Evolutionary conservation across 2,888 invertebrate genomes (phyloP).

Genomic region (Disparrhopalites patrizii): DNA sequence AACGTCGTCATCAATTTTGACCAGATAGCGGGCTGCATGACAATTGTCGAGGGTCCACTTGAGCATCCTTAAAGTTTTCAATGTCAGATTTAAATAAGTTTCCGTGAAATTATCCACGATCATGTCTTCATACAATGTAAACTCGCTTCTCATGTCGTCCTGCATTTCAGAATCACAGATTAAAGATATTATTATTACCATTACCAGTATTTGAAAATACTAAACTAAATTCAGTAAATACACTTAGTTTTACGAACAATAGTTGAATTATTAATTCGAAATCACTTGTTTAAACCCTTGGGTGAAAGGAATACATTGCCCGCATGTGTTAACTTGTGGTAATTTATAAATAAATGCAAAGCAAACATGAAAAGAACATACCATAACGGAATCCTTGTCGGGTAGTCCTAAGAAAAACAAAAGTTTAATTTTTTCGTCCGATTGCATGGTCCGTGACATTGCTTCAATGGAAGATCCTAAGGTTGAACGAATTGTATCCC

Average conservation of each 20-base stretch:
- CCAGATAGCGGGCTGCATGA: constrained; percentile 41
- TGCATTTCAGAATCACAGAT: too few relatives aligned
- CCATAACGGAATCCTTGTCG: neutral
- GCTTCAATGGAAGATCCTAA: constrained; percentile 18
- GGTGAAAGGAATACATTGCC: too few relatives aligned
- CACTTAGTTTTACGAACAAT: too few relatives aligned
- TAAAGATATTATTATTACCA: too few relatives aligned
- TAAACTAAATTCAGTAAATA: too few relatives aligned
- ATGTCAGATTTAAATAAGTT: constrained; percentile 44
- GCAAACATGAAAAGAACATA: neutral
- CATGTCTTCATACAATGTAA: constrained; percentile 36
- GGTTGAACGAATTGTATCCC: constrained; percentile 34
- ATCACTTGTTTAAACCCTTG: too few relatives aligned
- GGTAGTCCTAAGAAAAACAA: constrained; percentile 4
- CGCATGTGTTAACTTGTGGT: too few relatives aligned
- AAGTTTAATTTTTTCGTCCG: neutral
- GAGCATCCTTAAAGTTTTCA: constrained; percentile 45
- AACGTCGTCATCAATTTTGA: constrained; percentile 51
- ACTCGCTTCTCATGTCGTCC: constrained; percentile 34
- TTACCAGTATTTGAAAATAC: too few relatives aligned
- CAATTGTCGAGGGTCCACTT: constrained; percentile 42
- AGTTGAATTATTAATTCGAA: too few relatives aligned
- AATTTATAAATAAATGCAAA: too few relatives aligned
- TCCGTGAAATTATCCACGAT: constrained; percentile 42
- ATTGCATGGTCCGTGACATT: neutral